Evolutionary conservation across 2,797 vertebrate genomes (phyloP), one percentile per base, ranked within the genome.

Genomic region (Squalus acanthias): DNA sequence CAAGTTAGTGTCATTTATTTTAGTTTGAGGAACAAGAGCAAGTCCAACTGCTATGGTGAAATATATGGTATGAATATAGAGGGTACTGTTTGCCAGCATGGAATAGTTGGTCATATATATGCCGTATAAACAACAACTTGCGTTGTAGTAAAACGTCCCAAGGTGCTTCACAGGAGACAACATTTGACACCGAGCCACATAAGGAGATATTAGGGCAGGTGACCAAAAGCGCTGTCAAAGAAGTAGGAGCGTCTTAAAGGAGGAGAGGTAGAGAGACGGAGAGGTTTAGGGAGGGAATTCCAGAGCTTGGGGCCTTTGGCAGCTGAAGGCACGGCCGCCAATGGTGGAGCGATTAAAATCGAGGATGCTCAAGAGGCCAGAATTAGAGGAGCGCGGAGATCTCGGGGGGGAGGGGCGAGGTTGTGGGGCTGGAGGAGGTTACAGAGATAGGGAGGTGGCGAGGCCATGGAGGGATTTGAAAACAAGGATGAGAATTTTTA

Each of bases 1-100:
- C 67, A 70, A 96, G 96, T 96, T 95, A 70, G 96, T 96, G 24
- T 46, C 60, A 87, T 96, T 97, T 96, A 96, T 96, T 96, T 96
- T 96, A 97, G 26, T 76, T 46, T 17, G 72, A 74, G 29, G 24
- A 72, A 33, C 72, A 8, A 57, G n/a, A 57, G 50, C 29, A 76
- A 60, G 29, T n/a, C 50, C 26, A 76, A n/a, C 1, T 17, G 3
- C 15, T 57, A 1, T n/a, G 70, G 6, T 17, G 46, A 95, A 74
- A 15, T 33, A 0, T 65, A 33, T 3, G 13, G 69, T 22, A 57
- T 33, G 94, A 33, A n/a, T 20, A 57, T 0, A 60, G 12, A 53
- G 24, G 6, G 12, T 39, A 24, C 22, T 13, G 22, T 95, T 70
- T 93, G 26, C 63, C 91, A 39, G 63, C 7, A 95, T 26, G 6